Base-by-base conservation (phyloP, 2,797 vertebrate genomes). In the Sibirionetta formosa region DNA sequence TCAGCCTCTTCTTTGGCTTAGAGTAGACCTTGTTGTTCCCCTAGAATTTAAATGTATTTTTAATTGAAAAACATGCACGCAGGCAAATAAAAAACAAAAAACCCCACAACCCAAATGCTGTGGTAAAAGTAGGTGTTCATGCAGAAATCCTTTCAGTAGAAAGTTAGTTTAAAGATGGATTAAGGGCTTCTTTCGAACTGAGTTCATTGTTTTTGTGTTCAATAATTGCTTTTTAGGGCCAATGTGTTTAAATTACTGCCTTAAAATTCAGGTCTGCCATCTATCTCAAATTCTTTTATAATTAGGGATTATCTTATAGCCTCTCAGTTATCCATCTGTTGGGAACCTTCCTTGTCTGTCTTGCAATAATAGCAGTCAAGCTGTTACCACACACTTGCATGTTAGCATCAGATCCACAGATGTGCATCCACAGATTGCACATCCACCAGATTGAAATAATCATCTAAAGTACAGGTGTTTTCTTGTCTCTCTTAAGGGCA, bases 171-270 rank as follows among this genome's bases (percentile, higher is more conserved):
- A 93, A 95, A 94, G 69, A 86, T 57, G 61, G 83, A 95, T 96
- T 96, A 94, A 88, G 65, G 63, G 95, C 71, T 86, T 90, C 85
- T 97, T 92, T 89, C 81, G 66, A 95, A 92, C 31, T 11, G 86
- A 89, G 92, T 86, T 88, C 7, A 1, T 78, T 95, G 75, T 82
- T 90, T 65, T 91, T 78, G 50, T 86, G 35, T 76, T 80, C 38
- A 81, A n/a, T 96, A 96, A 95, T 95, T 95, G 75, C 77, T 96
- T 97, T 97, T 75, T 61, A 85, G 90, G 86, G 57, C 94, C 83
- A 82, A 33, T 88, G 63, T 56, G 36, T 94, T 98, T 92, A 92
- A 84, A 73, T 90, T 95, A 33, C 79, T 94, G 83, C 83, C 93
- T 94, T 93, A 96, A 95, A 97, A 85, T 26, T 20, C 33, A 95